Conservation (phyloP, 2,888 invertebrate genomes). For the Andrena minutula region DNA sequence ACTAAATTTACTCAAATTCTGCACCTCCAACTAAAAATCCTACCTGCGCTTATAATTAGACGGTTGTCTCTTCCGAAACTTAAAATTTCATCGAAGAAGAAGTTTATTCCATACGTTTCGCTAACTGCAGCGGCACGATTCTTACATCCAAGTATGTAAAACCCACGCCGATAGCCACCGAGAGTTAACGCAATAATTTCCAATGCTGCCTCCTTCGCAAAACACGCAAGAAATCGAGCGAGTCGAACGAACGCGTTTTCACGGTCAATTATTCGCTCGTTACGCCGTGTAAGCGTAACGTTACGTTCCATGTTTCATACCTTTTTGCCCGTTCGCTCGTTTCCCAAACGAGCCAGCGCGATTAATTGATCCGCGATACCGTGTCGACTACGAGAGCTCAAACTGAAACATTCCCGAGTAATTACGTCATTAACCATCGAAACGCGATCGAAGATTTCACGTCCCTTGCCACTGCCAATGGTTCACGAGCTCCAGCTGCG, state of each 20-base stretch:
- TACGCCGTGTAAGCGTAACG: slow-evolving; percentile 20
- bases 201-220: neutral
- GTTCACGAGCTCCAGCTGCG: neutral
- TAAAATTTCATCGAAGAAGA: no score
- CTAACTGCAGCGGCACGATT: neutral
- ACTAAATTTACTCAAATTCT: no score
- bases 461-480: neutral
- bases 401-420: neutral
- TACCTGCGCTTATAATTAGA: neutral
- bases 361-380: slow-evolving; percentile 24
- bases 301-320: slow-evolving; percentile 6
- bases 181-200: neutral
- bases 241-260: slow-evolving; percentile 28
- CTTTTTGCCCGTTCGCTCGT: neutral
- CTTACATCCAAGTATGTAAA: neutral
- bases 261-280: slow-evolving; percentile 38
- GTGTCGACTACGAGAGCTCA: no score
- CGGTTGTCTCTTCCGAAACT: no score
- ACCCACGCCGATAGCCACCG: no score
- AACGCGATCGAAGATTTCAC: neutral
- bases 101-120: no score
- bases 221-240: neutral
- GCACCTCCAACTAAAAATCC: no score
- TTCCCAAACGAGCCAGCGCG: neutral
- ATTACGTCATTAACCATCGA: neutral